Percentiles rank a stretch among this genome's conserved stretches.
These are phyloP conservation scores for Equus przewalskii DNA, from an alignment of 2,113 vertebrate genomes.

Conservation along the genomic window DNA sequence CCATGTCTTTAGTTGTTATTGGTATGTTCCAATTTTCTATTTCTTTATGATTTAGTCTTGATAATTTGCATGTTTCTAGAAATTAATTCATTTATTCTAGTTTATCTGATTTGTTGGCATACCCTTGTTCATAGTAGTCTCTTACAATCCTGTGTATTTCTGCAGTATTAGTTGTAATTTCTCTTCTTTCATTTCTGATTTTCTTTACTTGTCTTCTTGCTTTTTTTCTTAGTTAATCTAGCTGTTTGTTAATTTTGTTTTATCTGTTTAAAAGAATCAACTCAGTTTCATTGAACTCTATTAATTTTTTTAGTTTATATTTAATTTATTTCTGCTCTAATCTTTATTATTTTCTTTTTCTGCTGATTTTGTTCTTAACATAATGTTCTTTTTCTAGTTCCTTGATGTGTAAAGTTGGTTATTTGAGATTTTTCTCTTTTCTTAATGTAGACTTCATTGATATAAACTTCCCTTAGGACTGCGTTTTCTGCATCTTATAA, in stretches of 20 bases:
- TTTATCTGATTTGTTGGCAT: not conserved
- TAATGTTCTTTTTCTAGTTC: not conserved
- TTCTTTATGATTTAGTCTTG: not conserved
- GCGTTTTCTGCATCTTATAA: not conserved
- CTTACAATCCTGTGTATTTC: not conserved
- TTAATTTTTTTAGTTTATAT: not conserved
- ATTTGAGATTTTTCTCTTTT: not conserved
- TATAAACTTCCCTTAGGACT: not conserved
- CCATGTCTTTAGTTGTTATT: not conserved
- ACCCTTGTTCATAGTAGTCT: not conserved
- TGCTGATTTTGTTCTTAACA: not conserved
- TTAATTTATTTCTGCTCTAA: not conserved
- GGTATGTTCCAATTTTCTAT: not conserved
- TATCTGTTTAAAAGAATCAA: not conserved
- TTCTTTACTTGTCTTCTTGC: not conserved
- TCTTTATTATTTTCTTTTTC: not conserved
- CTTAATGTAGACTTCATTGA: not conserved
- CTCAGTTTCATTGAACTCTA: not conserved
- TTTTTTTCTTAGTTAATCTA: not conserved
- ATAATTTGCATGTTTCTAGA: not conserved
- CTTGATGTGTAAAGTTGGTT: not conserved
- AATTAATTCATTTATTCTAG: not conserved
- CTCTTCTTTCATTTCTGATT: not conserved
- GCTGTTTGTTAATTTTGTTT: not conserved
- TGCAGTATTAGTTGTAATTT: not conserved